Conservation (phyloP, 2,113 vertebrate genomes). For the Setophaga coronata region DNA sequence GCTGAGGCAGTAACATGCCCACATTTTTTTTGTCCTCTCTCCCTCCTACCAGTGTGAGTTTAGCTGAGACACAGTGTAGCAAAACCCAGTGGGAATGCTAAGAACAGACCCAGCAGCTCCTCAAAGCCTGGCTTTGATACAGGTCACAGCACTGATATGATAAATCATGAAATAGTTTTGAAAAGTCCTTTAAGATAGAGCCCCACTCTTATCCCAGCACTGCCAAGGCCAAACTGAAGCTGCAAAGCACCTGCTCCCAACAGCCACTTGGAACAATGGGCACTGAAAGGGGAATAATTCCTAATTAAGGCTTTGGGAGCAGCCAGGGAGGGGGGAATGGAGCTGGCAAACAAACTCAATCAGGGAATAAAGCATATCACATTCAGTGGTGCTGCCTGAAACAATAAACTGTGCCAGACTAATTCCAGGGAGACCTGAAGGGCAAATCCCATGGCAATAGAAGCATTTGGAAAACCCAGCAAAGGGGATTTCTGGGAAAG, state of each 20-base stretch:
- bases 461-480: neutral
- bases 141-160: neutral
- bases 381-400: neutral
- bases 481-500: neutral
- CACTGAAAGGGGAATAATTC: neutral
- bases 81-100: neutral
- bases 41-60: neutral
- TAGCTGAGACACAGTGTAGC: neutral
- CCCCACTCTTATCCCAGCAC: neutral
- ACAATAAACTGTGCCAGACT: neutral
- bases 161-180: neutral
- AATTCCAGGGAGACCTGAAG: neutral
- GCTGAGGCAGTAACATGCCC: neutral
- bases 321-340: neutral
- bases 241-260: neutral
- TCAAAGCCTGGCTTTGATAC: neutral
- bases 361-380: neutral
- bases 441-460: neutral
- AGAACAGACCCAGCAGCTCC: neutral
- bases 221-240: neutral
- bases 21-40: neutral
- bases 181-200: neutral
- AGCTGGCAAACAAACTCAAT: neutral
- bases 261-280: neutral
- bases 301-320: neutral